Evolutionary conservation across 2,113 vertebrate genomes (phyloP), one percentile per base, ranked within the genome.

Genomic region (Melozone crissalis): DNA sequence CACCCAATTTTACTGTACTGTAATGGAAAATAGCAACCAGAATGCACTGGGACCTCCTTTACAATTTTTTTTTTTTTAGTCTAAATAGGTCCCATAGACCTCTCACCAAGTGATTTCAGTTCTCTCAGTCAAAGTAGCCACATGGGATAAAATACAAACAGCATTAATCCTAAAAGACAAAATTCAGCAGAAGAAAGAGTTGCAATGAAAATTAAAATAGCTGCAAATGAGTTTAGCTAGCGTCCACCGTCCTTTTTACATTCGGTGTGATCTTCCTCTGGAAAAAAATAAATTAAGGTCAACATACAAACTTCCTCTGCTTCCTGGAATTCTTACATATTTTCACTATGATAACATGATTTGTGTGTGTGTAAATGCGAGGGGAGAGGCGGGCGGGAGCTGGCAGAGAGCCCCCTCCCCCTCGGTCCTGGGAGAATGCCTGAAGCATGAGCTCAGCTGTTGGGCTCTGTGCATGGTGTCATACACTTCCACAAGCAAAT

Each of bases 391-490:
- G 5, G 87, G 84, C 58, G 87, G 93, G 95, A 90, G 86, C 90
- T 95, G 80, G 92, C 82, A 35, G 74, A 68, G 84, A 85, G 59
- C 87, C 89, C 96, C 95, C 96, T 96, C 94, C 96, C 95, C 90
- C 46, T 43, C 35, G 28, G 76, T 87, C 95, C 97, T 95, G 90
- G 94, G 97, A 97, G 97, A 87, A 97, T 98, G 97, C 97, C 97
- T 96, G 90, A 87, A 97, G 97, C 96, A 97, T 97, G 97, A 98
- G 97, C 96, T 98, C 97, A 98, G 97, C 97, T 97, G 97, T 90
- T 93, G 62, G 58, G 95, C 93, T 95, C 93, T 19, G 52, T 7
- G 90, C 96, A 77, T 92, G 95, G 97, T 96, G 97, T 97, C 96
- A 86, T 92, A 95, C 96, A 95, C 97, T 97, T 97, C 97, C 96